A percentile compares a stretch with the other conserved stretches of the same genome.
These are phyloP conservation scores for Lerista edwardsae DNA, from an alignment of 2,797 vertebrate genomes.

Conservation along the genomic window DNA sequence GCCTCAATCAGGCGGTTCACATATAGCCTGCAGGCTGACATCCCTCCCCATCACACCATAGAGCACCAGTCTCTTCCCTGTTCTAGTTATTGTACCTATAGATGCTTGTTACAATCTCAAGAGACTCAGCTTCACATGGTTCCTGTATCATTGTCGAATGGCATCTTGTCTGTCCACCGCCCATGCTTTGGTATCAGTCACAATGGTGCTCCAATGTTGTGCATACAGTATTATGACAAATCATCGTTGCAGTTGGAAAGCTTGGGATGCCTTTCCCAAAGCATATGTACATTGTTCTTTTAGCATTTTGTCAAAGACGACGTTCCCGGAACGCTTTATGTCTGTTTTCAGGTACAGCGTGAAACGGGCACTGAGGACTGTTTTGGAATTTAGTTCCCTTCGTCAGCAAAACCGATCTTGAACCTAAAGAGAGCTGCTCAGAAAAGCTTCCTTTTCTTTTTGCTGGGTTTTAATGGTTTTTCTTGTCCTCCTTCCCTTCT, in stretches of 20 bases:
- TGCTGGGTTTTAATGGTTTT: constrained; percentile 18
- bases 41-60: no score
- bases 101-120: background rate
- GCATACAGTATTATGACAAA: background rate
- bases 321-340: background rate
- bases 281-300: background rate
- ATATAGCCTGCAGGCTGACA: background rate
- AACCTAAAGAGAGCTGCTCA: background rate
- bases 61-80: no score
- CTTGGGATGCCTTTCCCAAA: background rate
- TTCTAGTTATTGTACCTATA: no score
- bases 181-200: background rate
- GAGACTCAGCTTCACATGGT: background rate
- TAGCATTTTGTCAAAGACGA: background rate
- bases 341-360: background rate
- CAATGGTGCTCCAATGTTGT: background rate
- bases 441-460: background rate
- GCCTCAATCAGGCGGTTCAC: no score
- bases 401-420: background rate
- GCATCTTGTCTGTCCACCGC: background rate
- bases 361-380: background rate
- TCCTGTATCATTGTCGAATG: background rate
- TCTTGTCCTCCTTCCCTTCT: constrained; percentile 40
- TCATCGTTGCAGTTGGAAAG: background rate
- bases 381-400: background rate